Evolutionary conservation across 2,888 invertebrate species (phyloP).

Genomic region (Pecten maximus): DNA sequence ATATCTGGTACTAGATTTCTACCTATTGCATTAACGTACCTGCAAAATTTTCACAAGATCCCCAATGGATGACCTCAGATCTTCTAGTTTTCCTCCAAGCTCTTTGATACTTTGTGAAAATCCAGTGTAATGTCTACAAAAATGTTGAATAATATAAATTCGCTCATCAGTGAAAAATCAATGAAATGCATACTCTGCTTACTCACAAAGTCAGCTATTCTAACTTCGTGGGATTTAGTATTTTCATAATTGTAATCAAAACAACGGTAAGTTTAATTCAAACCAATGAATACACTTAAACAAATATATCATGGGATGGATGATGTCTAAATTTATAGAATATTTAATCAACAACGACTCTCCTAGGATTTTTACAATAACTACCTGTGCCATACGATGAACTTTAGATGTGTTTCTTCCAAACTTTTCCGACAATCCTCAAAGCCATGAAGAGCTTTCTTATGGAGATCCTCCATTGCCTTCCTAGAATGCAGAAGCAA

Average conservation of each 20-base stretch:
- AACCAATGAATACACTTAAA: too few species aligned
- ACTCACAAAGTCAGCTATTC: too few species aligned
- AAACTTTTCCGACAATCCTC: conserved; percentile 54
- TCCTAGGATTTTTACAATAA: not conserved
- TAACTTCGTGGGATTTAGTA: too few species aligned
- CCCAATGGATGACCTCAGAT: conserved; percentile 34
- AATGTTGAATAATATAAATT: not conserved
- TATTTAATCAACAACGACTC: too few species aligned
- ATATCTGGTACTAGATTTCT: not conserved
- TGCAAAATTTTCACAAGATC: conserved; percentile 40
- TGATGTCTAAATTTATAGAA: too few species aligned
- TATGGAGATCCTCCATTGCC: conserved; percentile 36
- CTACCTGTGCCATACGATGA: conserved; percentile 62
- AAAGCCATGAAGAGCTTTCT: conserved; percentile 20
- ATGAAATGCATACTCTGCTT: too few species aligned
- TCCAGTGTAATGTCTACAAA: conserved; percentile 38
- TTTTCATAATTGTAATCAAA: too few species aligned
- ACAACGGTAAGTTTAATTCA: too few species aligned
- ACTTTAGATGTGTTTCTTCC: conserved; percentile 56
- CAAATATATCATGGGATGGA: too few species aligned
- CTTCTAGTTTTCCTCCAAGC: not conserved
- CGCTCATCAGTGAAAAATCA: too few species aligned
- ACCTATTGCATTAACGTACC: not conserved
- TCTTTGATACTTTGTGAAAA: not conserved
- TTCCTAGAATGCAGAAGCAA: conserved; percentile 21